A percentile compares a stretch with the other conserved stretches of the same genome.
Conservation (phyloP, 2,113 vertebrate genomes). For the Clarias batrachus region DNA sequence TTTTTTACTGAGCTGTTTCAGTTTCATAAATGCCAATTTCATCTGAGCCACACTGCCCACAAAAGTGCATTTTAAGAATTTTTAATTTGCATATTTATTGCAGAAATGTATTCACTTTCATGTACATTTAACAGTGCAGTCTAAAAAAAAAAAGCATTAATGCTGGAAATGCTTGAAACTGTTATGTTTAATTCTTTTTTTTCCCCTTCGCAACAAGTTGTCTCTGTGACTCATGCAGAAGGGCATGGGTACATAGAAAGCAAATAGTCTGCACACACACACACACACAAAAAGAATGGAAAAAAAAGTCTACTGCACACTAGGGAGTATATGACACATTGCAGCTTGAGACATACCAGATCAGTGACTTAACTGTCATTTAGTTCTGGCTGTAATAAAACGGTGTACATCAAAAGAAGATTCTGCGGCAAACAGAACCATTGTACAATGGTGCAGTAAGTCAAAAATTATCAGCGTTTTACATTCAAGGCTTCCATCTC, state of each 20-base stretch:
- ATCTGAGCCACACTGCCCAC: background rate
- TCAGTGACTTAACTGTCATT: conserved; percentile 6
- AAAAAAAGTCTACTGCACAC: background rate
- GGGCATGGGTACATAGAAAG: too few species aligned
- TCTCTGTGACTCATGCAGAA: background rate
- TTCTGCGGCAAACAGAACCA: background rate
- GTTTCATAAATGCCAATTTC: background rate
- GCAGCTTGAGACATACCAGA: background rate
- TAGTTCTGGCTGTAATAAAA: background rate
- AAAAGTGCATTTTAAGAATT: background rate
- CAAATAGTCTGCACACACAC: background rate
- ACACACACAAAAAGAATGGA: too few species aligned
- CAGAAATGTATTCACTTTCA: background rate
- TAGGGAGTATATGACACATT: background rate
- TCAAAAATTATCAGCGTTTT: too few species aligned
- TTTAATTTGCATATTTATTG: background rate
- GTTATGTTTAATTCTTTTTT: background rate
- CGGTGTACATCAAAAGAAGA: background rate
- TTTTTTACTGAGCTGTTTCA: background rate
- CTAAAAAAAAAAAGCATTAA: background rate
- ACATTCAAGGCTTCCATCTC: too few species aligned
- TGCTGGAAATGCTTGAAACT: background rate
- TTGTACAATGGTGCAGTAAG: too few species aligned
- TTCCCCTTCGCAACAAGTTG: background rate
- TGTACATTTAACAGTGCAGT: background rate